Percentiles rank a stretch among this genome's conserved stretches.
These are phyloP conservation scores for Listrodromus nycthemerus DNA, from an alignment of 2,888 invertebrate species.

Conservation along the genomic window DNA sequence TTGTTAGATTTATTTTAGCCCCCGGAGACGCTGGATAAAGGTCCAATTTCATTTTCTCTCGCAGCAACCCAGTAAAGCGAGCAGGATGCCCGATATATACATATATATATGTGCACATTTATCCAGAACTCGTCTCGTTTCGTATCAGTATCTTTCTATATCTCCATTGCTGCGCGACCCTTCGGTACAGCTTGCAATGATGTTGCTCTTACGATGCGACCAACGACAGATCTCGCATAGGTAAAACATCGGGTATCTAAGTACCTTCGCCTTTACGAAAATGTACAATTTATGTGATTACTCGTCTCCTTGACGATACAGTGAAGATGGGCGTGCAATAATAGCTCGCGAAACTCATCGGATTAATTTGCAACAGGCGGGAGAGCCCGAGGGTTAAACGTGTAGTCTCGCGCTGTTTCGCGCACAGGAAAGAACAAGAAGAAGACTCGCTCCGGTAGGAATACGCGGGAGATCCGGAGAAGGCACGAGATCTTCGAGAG, in stretches of 20 bases:
- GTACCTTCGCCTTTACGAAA: slow-evolving; percentile 8
- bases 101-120: slow-evolving; percentile 29
- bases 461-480: slow-evolving; percentile 7
- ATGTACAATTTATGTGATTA: neutral
- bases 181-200: slow-evolving; percentile 45
- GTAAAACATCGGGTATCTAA: slow-evolving; percentile 51
- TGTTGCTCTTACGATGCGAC: slow-evolving; percentile 30
- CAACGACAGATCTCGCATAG: slow-evolving; percentile 29
- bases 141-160: slow-evolving; percentile 43
- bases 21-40: slow-evolving; percentile 71
- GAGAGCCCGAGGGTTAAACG: slow-evolving; percentile 43
- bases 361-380: slow-evolving; percentile 47
- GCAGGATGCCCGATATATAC: slow-evolving; percentile 33
- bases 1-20: slow-evolving; percentile 81
- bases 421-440: slow-evolving; percentile 17
- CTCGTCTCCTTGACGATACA: neutral
- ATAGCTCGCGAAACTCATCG: slow-evolving; percentile 12
- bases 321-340: neutral
- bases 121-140: slow-evolving; percentile 30
- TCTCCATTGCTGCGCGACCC: slow-evolving; percentile 56
- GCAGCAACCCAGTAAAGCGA: slow-evolving; percentile 61
- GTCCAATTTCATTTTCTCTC: slow-evolving; percentile 81
- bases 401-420: slow-evolving; percentile 30
- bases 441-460: neutral
- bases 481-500: neutral